Evolutionary conservation across 1,140 invertebrate genomes (phyloP).

Genomic region (Trichoplusia ni): DNA sequence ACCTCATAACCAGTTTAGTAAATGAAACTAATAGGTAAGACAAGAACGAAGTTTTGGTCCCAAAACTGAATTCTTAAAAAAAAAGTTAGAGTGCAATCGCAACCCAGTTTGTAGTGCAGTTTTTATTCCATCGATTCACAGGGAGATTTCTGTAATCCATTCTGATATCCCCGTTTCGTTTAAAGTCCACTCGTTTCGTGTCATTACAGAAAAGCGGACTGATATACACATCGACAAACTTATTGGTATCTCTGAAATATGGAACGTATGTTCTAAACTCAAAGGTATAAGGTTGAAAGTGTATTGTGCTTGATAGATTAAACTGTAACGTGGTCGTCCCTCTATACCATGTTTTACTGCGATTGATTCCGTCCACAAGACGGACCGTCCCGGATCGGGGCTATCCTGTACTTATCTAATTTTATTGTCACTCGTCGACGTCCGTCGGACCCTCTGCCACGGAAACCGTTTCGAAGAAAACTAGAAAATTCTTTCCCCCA

Average conservation of each 20-base stretch:
- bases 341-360: constrained; percentile 71
- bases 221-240: constrained; percentile 54
- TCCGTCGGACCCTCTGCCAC: constrained; percentile 59
- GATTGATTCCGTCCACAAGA: constrained; percentile 75
- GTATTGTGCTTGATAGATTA: constrained; percentile 21
- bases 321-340: constrained; percentile 38
- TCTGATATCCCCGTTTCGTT: constrained; percentile 67
- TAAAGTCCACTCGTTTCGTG: constrained; percentile 69
- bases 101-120: constrained; percentile 23
- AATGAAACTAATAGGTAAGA: too few relatives aligned
- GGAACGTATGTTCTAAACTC: constrained; percentile 1
- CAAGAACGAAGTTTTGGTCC: too few relatives aligned
- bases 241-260: constrained; percentile 31
- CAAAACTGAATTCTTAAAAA: too few relatives aligned
- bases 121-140: constrained; percentile 41
- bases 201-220: constrained; percentile 67
- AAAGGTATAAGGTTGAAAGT: constrained; percentile 43
- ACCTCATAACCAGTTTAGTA: too few relatives aligned
- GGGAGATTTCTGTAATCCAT: constrained; percentile 57
- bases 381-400: constrained; percentile 53
- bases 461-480: constrained; percentile 57
- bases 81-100: not conserved
- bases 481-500: constrained; percentile 65
- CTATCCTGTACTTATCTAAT: constrained; percentile 78
- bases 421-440: constrained; percentile 75